Conservation (phyloP, 2,888 invertebrate genomes). For the Melangyna quadrimaculata region DNA sequence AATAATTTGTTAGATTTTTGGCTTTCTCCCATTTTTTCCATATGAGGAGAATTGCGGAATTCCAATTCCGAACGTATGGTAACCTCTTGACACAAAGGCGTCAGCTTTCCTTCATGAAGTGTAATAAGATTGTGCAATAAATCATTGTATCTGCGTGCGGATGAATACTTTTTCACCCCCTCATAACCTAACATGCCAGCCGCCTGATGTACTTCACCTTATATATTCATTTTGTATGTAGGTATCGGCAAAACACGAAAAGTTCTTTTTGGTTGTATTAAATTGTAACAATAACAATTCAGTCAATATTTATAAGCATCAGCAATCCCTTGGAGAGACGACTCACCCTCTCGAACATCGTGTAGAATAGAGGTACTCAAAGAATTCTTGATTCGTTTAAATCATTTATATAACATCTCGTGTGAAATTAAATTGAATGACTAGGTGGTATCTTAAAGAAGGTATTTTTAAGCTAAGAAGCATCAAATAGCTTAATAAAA, state of each 20-base stretch:
- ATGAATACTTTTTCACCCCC: conserved; percentile 52
- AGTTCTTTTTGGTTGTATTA: conserved; percentile 32
- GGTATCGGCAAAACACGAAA: neutral
- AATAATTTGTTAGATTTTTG: too few species aligned
- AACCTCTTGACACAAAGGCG: neutral
- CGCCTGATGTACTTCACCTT: too few species aligned
- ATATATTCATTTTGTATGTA: neutral
- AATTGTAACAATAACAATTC: conserved; percentile 58
- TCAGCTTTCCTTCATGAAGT: conserved; percentile 19
- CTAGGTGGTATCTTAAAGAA: conserved; percentile 17
- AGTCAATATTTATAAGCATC: conserved; percentile 60
- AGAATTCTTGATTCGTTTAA: conserved; percentile 35
- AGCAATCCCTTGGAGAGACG: neutral
- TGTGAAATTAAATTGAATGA: conserved; percentile 59
- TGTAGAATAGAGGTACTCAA: neutral
- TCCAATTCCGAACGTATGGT: too few species aligned
- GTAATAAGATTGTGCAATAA: conserved; percentile 64
- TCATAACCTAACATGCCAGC: neutral
- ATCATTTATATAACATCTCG: conserved; percentile 56
- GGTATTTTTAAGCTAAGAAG: neutral
- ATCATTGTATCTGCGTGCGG: conserved; percentile 71
- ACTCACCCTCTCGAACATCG: neutral
- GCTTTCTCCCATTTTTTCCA: too few species aligned
- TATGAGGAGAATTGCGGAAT: too few species aligned
- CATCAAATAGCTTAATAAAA: neutral